These are phyloP conservation scores for Leucoma salicis DNA, from an alignment of 2,888 invertebrate species.

Conservation along the genomic window DNA sequence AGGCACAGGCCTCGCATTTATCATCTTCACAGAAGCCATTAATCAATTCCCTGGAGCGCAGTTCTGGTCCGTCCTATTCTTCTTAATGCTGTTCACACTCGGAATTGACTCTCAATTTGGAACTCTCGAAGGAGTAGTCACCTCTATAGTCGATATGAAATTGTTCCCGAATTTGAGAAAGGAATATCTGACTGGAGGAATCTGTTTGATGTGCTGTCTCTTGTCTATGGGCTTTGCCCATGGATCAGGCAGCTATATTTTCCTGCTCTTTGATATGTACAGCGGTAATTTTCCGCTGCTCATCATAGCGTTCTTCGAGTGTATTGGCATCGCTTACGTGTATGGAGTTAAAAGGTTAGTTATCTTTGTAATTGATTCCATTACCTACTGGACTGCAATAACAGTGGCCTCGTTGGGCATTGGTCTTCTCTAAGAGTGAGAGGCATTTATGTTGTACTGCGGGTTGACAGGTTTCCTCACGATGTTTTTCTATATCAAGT, in stretches of 20 bases:
- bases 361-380: neutral
- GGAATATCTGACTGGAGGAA: slow-evolving; percentile 91
- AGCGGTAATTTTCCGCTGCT: slow-evolving; percentile 96
- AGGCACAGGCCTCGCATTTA: slow-evolving; percentile 97
- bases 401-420: no score
- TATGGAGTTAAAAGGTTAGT: slow-evolving; percentile 93
- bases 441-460: no score
- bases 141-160: slow-evolving; percentile 97
- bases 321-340: slow-evolving; percentile 95
- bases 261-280: slow-evolving; percentile 96
- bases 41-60: slow-evolving; percentile 98
- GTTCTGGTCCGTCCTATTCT: slow-evolving; percentile 97
- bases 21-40: slow-evolving; percentile 98
- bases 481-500: no score
- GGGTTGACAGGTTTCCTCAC: no score
- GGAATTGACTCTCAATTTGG: slow-evolving; percentile 99
- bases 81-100: slow-evolving; percentile 97
- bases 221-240: slow-evolving; percentile 96
- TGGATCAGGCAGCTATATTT: slow-evolving; percentile 96
- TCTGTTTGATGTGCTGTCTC: slow-evolving; percentile 91
- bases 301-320: slow-evolving; percentile 96
- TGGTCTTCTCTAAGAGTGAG: no score
- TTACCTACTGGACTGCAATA: no score
- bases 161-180: slow-evolving; percentile 95
- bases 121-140: slow-evolving; percentile 96